Percentiles rank a stretch among this genome's conserved stretches.
Conservation (phyloP, 2,888 invertebrate genomes). For the Selenia dentaria region DNA sequence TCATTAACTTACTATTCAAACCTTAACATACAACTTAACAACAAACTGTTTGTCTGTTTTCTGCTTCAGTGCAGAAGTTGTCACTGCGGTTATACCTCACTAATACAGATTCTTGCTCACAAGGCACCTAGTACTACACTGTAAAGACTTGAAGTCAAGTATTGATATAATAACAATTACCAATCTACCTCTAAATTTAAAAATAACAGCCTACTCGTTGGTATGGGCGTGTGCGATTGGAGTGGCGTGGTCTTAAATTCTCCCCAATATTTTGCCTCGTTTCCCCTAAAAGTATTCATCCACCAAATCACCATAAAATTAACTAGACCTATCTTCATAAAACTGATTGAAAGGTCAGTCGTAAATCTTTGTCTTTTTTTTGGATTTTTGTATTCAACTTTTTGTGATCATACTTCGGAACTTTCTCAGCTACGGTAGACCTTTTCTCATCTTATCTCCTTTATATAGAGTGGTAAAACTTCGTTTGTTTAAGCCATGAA, state of each 20-base stretch:
- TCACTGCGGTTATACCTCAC: no score
- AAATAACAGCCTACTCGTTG: no score
- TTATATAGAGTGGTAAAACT: constrained; percentile 25
- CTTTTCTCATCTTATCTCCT: constrained; percentile 23
- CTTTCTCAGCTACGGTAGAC: constrained; percentile 7
- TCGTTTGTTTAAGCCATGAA: constrained; percentile 12
- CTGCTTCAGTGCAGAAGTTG: no score
- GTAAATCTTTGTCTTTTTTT: constrained; percentile 13
- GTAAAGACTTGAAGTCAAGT: no score
- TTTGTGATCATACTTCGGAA: constrained; percentile 24
- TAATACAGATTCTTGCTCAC: no score
- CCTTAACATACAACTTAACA: no score
- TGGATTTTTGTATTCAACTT: constrained; percentile 22
- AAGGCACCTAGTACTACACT: no score
- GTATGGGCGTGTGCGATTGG: no score
- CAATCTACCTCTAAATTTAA: no score
- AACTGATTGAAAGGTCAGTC: constrained; percentile 22
- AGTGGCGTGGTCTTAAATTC: not conserved
- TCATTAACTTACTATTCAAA: no score
- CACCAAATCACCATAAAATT: constrained; percentile 8
- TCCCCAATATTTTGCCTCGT: not conserved
- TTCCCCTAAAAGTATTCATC: constrained; percentile 3
- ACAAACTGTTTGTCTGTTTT: no score
- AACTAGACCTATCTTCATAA: constrained; percentile 7
- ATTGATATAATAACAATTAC: no score